Base-by-base conservation (phyloP, 2,888 invertebrate species). In the Disparrhopalites patrizii region DNA sequence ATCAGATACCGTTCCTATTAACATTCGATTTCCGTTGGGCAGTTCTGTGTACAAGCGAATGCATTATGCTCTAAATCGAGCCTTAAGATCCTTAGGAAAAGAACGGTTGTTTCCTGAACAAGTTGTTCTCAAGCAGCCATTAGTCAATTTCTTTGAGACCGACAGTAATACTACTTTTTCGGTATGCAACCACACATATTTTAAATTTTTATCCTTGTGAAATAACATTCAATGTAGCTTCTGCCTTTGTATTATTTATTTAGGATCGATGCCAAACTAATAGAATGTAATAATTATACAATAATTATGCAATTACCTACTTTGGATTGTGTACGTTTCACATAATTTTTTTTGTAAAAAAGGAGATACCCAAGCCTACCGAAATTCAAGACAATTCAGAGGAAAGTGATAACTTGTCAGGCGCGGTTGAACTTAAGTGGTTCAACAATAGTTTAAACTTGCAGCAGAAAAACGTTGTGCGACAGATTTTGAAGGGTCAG, bases 401-500 rank as follows among this genome's bases (percentile, higher is more conserved):
- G 23, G 47, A 25, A 7, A 23, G n/a, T 25, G 58, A 27, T 7
- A 15, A 10, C 25, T 15, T 8, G 13, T 20, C 31, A 2, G 33
- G 33, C 10, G 3, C 15, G 7, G 31, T 63, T 0, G 67, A 68
- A 50, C 58, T 85, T 40, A 77, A 79, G 31, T 94, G 93, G 90
- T 88, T 84, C 76, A 93, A 95, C 79, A 76, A 79, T 28, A 78
- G 76, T 2, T 80, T 96, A 60, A 96, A 96, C 79, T 71, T 77
- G 23, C 84, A 87, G 68, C 96, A 97, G 78, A 91, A 88, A 78
- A 81, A 84, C 66, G 93, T 94, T 1, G 86, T 96, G 0, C 81
- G 80, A 54, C 88, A 92, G 77, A 86, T 94, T 70, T 78, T 95
- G 13, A 80, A 84, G 30, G 94, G 91, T 0, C 85, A 88, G 76